phyloP scores from a whole-genome alignment of 2,888 invertebrate genomes.

The Itoplectis maculator region DNA sequence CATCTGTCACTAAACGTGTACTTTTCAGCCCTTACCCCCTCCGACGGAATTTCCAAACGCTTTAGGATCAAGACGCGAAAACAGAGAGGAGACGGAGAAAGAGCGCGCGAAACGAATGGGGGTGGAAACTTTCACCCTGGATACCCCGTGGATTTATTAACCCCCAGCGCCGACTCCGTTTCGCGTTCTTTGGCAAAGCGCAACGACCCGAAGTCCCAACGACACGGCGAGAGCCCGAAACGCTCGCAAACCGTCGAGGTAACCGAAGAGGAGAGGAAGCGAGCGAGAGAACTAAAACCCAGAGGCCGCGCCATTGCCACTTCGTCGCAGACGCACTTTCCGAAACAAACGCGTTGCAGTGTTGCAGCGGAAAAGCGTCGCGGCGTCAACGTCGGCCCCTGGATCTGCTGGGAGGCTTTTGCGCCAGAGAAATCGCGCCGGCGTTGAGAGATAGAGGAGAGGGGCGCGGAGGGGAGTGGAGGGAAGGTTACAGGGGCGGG shows the following conservation, averaged over 20 bases:
- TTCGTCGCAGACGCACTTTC: slow-evolving; percentile 70
- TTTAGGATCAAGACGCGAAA: slow-evolving; percentile 5
- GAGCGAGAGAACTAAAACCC: background rate
- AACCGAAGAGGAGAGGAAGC: background rate
- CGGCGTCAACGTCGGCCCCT: background rate
- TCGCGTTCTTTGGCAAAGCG: slow-evolving; percentile 38
- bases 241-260: background rate
- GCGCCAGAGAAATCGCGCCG: slow-evolving; percentile 58
- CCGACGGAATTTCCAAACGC: background rate
- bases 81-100: background rate
- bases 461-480: too few relatives aligned
- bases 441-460: slow-evolving; percentile 33
- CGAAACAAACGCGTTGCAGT: slow-evolving; percentile 65
- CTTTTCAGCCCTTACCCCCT: background rate
- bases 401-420: slow-evolving; percentile 46
- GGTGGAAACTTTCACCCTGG: slow-evolving; percentile 13
- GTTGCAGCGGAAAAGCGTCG: slow-evolving; percentile 44
- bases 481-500: slow-evolving; percentile 11
- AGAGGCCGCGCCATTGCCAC: slow-evolving; percentile 58
- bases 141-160: slow-evolving; percentile 54
- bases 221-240: slow-evolving; percentile 41
- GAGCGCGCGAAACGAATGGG: background rate
- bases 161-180: slow-evolving; percentile 25
- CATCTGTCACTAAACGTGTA: background rate
- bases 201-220: slow-evolving; percentile 51